Conservation (phyloP, 2,113 vertebrate species). For the Ariopsis seemanni region DNA sequence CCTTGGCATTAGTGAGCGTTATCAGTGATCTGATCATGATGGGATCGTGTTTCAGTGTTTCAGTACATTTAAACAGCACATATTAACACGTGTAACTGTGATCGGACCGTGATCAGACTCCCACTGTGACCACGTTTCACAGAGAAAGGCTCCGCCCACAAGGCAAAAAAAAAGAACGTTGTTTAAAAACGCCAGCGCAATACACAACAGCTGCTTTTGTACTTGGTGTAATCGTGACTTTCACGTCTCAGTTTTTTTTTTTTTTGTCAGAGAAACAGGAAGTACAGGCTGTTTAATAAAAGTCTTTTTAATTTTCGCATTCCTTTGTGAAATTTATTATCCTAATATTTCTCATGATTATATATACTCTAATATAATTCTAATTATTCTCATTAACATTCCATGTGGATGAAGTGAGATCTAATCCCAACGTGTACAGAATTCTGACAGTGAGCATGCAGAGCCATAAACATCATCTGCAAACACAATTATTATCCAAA, state of each 20-base stretch:
- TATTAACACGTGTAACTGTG: background rate
- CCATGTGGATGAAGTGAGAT: too few species aligned
- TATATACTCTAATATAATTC: too few species aligned
- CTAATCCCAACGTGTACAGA: too few species aligned
- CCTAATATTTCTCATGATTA: too few species aligned
- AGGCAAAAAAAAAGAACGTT: conserved; percentile 30
- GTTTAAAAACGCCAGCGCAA: background rate
- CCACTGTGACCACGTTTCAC: background rate
- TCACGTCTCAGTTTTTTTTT: background rate
- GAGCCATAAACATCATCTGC: background rate
- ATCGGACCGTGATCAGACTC: background rate
- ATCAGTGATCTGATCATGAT: background rate
- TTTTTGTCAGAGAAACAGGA: background rate
- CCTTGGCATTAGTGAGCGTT: background rate
- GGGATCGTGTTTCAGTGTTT: background rate
- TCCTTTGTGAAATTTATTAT: background rate
- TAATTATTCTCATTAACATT: too few species aligned
- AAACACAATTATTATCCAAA: background rate
- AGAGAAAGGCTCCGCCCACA: background rate
- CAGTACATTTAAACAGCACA: background rate
- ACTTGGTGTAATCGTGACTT: background rate
- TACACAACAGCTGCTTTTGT: background rate
- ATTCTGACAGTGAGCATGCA: background rate
- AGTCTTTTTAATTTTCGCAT: background rate
- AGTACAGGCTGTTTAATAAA: background rate